phyloP scores from a whole-genome alignment of 2,113 vertebrate species.

The Formicarius rufipectus region DNA sequence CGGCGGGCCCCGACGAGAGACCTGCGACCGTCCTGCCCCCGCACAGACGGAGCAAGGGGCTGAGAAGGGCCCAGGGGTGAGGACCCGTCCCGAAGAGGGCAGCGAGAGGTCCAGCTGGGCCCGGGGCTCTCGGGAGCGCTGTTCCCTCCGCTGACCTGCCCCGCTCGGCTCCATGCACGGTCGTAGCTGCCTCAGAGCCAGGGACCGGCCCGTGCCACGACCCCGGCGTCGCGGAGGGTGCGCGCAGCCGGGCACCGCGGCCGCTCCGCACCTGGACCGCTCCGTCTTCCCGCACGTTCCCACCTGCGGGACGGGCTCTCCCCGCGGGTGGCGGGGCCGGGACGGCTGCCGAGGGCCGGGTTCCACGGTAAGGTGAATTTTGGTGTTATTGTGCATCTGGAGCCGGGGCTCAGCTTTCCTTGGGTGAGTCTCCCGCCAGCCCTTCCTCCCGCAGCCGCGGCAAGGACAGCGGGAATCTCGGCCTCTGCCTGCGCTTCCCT shows the following conservation, averaged over 20 bases:
- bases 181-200: not conserved
- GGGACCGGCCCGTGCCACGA: not conserved
- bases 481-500: not conserved
- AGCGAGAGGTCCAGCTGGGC: not conserved
- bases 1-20: not conserved
- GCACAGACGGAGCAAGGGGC: not conserved
- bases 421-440: not conserved
- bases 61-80: not conserved
- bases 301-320: not conserved
- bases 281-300: not conserved
- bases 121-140: not conserved
- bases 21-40: not conserved
- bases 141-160: not conserved
- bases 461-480: not conserved
- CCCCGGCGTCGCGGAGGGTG: not conserved
- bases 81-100: not conserved
- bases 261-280: accelerated
- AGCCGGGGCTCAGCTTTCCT: not conserved
- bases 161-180: no score
- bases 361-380: not conserved
- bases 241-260: not conserved
- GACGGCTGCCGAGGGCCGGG: not conserved
- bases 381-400: not conserved
- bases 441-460: not conserved
- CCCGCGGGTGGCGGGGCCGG: not conserved